Conservation (phyloP, 2,797 vertebrate genomes). For the Fratercula arctica region DNA sequence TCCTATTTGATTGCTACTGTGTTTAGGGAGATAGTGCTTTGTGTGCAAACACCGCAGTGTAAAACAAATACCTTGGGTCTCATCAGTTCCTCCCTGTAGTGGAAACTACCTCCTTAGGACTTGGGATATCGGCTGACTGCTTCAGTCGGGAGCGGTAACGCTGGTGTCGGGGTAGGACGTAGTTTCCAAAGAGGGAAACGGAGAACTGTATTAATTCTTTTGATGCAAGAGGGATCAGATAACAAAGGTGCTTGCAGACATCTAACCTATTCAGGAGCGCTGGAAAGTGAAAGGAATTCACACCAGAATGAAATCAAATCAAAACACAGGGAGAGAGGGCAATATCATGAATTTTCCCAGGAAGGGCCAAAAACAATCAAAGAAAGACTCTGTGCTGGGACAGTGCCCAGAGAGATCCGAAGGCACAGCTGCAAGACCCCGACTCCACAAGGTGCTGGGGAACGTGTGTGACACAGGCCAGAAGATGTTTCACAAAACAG, state of each 20-base stretch:
- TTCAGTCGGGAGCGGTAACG: background rate
- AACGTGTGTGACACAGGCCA: background rate
- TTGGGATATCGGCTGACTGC: background rate
- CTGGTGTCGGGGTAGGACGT: background rate
- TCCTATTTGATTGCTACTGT: background rate
- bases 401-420: background rate
- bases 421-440: background rate
- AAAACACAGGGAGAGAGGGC: background rate
- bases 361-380: background rate
- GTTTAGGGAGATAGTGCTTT: background rate
- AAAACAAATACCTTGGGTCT: background rate
- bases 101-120: background rate
- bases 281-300: slow-evolving; percentile 4
- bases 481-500: background rate
- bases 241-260: background rate
- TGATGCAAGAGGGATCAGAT: background rate
- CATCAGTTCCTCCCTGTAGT: background rate
- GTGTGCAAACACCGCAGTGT: background rate
- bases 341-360: background rate
- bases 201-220: background rate
- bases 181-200: background rate
- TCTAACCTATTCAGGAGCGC: background rate
- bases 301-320: background rate
- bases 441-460: background rate
- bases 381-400: background rate